phyloP scores from a whole-genome alignment of 1,140 invertebrate genomes.

The Pseudomyrmex dendroicus region DNA sequence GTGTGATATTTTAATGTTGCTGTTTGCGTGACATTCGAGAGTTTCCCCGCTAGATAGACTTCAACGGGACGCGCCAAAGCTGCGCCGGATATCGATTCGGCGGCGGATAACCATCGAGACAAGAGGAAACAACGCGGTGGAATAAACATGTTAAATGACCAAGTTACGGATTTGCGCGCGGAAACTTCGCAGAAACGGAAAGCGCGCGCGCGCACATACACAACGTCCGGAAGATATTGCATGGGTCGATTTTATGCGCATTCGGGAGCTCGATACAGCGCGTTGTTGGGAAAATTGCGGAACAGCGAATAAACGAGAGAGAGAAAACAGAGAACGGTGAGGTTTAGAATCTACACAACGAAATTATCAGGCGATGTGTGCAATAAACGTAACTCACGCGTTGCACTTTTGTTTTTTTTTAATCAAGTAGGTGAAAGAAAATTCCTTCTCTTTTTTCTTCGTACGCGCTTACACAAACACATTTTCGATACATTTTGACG shows the following conservation, averaged over 20 bases:
- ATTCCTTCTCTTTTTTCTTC: too few species aligned
- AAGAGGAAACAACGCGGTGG: conserved; percentile 40
- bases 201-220: not conserved
- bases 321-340: not conserved
- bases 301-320: not conserved
- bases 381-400: too few species aligned
- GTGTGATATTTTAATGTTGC: not conserved
- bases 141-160: conserved; percentile 49
- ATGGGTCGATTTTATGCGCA: conserved; percentile 37
- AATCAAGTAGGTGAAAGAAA: too few species aligned
- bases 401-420: too few species aligned
- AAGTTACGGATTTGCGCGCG: conserved; percentile 25
- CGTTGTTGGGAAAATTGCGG: conserved; percentile 12
- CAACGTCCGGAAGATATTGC: conserved; percentile 22
- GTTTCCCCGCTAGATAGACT: conserved; percentile 31
- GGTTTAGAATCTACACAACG: too few species aligned
- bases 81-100: conserved; percentile 32
- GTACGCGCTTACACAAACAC: too few species aligned
- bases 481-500: not conserved
- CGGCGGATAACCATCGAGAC: conserved; percentile 43
- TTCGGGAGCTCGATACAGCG: conserved; percentile 2
- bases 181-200: conserved; percentile 44
- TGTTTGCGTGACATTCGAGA: not conserved
- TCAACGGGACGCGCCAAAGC: conserved; percentile 8
- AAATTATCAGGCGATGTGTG: too few species aligned